These are phyloP conservation scores for Argyresthia albistria DNA, from an alignment of 2,888 invertebrate species.

Conservation along the genomic window DNA sequence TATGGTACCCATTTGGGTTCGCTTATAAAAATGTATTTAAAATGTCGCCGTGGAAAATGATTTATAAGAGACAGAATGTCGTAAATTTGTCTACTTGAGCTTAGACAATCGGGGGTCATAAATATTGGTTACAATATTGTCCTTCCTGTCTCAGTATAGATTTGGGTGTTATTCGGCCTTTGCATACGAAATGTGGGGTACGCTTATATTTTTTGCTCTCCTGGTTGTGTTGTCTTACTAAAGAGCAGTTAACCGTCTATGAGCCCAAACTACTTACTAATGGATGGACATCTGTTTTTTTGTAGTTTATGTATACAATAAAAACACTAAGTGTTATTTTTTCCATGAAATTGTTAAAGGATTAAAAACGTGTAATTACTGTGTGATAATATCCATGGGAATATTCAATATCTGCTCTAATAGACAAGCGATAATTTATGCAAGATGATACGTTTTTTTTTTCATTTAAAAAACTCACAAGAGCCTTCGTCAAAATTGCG, in stretches of 20 bases:
- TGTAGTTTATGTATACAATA: slow-evolving; percentile 12
- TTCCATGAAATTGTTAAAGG: too few relatives aligned
- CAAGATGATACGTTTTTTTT: slow-evolving; percentile 53
- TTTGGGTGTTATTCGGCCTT: slow-evolving; percentile 19
- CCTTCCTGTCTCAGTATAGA: slow-evolving; percentile 7
- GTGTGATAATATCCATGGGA: slow-evolving; percentile 43
- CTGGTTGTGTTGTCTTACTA: too few relatives aligned
- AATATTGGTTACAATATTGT: slow-evolving; percentile 29
- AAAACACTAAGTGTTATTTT: background rate
- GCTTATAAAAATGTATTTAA: slow-evolving; percentile 72
- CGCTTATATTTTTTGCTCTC: too few relatives aligned
- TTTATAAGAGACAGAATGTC: slow-evolving; percentile 56
- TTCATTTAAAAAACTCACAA: slow-evolving; percentile 39
- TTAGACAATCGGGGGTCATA: slow-evolving; percentile 51
- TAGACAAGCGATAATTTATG: slow-evolving; percentile 61
- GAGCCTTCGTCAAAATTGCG: slow-evolving; percentile 59
- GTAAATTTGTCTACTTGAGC: slow-evolving; percentile 67
- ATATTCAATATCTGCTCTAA: slow-evolving; percentile 55
- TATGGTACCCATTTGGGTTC: slow-evolving; percentile 43
- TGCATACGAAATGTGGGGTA: slow-evolving; percentile 15
- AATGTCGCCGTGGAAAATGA: slow-evolving; percentile 61
- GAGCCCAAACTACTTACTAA: too few relatives aligned
- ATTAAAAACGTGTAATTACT: too few relatives aligned
- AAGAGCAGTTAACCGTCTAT: too few relatives aligned
- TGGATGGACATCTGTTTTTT: too few relatives aligned